Base-by-base conservation (phyloP, 2,888 invertebrate species). In the Hesperia comma region DNA sequence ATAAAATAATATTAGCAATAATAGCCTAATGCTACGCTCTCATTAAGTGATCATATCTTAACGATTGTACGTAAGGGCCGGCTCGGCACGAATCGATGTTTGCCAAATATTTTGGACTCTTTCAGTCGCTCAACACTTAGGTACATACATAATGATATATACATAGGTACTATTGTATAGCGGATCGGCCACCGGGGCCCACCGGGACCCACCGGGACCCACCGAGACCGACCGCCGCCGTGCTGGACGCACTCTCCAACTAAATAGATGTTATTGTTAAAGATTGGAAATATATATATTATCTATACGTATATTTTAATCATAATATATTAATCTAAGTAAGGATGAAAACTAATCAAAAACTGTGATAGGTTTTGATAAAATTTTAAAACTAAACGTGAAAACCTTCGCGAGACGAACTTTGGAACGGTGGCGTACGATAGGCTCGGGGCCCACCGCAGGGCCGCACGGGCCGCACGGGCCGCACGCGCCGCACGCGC, bases 291-390 rank as follows among this genome's bases (percentile, higher is more conserved):
- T 85, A 86, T 87, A 90, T 89, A 89, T 85, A 92, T 90, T 88
- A 88, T 88, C 87, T 90, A 91, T 91, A 92, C 88, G 86, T 91
- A 91, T 92, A 92, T 92, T 92, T 90, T 91, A 92, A 90, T 86
- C 91, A 88, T 87, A 26, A 26, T 26, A 90, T 92, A 92, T 91
- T 92, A 91, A 90, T 81, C 79, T 85, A 90, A 88, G 90, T 92
- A 91, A 92, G 91, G 82, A 87, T 87, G 90, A 89, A 90, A 90
- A 92, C 90, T 92, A 92, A 90, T 92, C 92, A 90, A 89, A 91
- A 92, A 92, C 92, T 92, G 92, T 92, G 92, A 92, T 92, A 92
- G 91, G 92, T 92, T 92, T 92, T 92, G 92, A 92, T 92, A 92
- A 89, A 91, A 89, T 89, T 92, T 92, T 91, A 90, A 90, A 88